These are phyloP conservation scores for Matsumurasca onukii DNA, from an alignment of 1,140 invertebrate genomes.

Conservation along the genomic window DNA sequence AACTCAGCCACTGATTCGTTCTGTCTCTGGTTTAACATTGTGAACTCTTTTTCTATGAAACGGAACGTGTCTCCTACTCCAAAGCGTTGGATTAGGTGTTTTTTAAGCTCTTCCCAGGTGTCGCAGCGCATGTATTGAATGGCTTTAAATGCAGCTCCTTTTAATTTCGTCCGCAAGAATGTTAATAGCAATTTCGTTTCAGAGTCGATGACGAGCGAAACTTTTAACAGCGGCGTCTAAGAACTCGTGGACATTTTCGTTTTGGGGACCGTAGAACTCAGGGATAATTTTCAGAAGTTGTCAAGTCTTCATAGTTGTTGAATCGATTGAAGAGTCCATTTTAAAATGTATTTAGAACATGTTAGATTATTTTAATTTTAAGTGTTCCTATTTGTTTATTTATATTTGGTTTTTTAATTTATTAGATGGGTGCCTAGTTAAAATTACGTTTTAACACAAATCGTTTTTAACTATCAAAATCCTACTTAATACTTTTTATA, in stretches of 20 bases:
- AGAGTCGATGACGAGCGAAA: too few relatives aligned
- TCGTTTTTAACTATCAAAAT: too few relatives aligned
- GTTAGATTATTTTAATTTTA: too few relatives aligned
- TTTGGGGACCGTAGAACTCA: not conserved
- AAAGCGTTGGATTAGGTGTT: not conserved
- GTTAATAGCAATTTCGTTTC: slow-evolving; percentile 29
- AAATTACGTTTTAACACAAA: too few relatives aligned
- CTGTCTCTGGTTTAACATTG: not conserved
- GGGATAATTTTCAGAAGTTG: slow-evolving; percentile 14
- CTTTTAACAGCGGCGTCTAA: too few relatives aligned
- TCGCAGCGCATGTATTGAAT: not conserved
- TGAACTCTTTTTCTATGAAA: not conserved
- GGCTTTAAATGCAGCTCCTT: not conserved
- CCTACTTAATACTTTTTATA: too few relatives aligned
- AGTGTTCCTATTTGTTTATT: too few relatives aligned
- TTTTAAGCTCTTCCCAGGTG: not conserved
- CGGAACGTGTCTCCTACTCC: not conserved
- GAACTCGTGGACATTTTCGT: slow-evolving; percentile 9
- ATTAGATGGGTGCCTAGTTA: too few relatives aligned
- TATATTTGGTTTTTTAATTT: too few relatives aligned
- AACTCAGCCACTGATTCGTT: not conserved
- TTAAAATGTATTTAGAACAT: too few relatives aligned
- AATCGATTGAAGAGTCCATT: too few relatives aligned
- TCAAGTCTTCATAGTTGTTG: too few relatives aligned
- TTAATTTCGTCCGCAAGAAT: slow-evolving; percentile 1